These are phyloP conservation scores for Sternarchorhynchus goeldii DNA, from an alignment of 2,797 vertebrate species.

Conservation along the genomic window DNA sequence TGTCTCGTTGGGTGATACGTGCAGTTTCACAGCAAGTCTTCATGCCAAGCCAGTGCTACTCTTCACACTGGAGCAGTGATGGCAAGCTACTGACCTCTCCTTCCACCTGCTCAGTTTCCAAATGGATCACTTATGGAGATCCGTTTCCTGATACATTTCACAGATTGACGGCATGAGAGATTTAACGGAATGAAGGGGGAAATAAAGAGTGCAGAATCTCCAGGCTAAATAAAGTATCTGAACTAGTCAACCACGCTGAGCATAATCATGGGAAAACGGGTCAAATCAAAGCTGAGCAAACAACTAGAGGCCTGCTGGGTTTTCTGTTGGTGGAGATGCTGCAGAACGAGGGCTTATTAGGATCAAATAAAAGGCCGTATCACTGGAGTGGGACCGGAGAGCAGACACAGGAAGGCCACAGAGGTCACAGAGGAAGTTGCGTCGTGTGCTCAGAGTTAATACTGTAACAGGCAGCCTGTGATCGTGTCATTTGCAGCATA, in stretches of 20 bases:
- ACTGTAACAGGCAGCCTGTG: not conserved
- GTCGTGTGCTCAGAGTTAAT: constrained; percentile 45
- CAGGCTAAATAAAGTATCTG: no score
- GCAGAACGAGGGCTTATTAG: constrained; percentile 36
- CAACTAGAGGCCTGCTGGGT: constrained; percentile 5
- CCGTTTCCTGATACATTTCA: no score
- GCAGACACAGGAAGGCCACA: constrained; percentile 14
- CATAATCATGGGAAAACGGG: not conserved
- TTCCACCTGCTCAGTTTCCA: not conserved
- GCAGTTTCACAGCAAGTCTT: constrained; percentile 18
- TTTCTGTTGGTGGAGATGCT: constrained; percentile 16
- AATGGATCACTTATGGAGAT: not conserved
- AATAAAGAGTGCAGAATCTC: no score
- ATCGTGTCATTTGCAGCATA: not conserved
- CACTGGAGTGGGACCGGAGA: constrained; percentile 12
- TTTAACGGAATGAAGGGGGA: no score
- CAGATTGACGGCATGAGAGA: no score
- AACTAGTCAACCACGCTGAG: no score
- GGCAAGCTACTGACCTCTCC: not conserved
- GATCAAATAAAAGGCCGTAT: constrained; percentile 32
- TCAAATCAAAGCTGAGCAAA: not conserved
- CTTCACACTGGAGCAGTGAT: not conserved
- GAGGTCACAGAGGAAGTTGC: constrained; percentile 35
- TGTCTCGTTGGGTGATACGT: constrained; percentile 27
- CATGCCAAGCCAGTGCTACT: not conserved